These are phyloP conservation scores for Eidolon dupreanum DNA, from an alignment of 2,797 vertebrate species.

Conservation along the genomic window DNA sequence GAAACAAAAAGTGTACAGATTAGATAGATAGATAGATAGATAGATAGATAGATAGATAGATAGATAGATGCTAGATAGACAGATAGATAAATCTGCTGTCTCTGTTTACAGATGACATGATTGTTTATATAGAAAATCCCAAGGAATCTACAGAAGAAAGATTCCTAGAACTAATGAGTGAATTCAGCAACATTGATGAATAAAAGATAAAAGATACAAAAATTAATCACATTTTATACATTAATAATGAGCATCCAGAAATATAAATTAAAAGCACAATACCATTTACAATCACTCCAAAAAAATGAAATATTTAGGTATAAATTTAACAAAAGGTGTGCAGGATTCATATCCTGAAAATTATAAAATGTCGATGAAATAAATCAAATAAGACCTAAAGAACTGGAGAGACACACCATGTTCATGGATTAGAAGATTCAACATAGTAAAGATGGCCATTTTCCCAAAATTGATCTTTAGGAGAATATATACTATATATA, in stretches of 20 bases:
- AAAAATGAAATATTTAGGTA: conserved; percentile 30
- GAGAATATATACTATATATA: too few relatives aligned
- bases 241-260: background rate
- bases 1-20: background rate
- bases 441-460: background rate
- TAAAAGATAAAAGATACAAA: conserved; percentile 33
- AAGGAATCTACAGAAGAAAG: background rate
- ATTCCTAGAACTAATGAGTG: background rate
- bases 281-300: background rate
- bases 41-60: background rate
- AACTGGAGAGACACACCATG: background rate
- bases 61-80: too few relatives aligned
- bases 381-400: background rate
- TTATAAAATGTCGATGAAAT: conserved; percentile 29
- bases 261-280: conserved; percentile 29
- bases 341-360: background rate
- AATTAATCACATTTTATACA: background rate
- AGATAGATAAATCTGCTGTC: background rate
- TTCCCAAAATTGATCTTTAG: background rate
- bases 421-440: background rate
- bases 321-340: background rate
- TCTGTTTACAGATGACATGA: background rate
- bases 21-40: background rate
- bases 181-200: background rate
- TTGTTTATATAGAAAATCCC: background rate